Conservation (phyloP, 1,140 invertebrate species). For the Melanaphis sacchari region DNA sequence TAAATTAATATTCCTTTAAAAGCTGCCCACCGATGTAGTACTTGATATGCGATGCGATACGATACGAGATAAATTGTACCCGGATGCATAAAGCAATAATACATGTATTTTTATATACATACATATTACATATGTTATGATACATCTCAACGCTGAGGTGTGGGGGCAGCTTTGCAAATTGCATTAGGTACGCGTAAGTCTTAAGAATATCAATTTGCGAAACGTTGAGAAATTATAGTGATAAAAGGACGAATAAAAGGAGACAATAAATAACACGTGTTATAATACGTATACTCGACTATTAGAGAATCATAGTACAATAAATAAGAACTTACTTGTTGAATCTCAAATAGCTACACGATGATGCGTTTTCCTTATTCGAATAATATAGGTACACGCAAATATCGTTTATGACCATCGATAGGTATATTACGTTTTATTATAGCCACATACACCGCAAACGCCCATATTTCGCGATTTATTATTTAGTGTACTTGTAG, state of each 20-base stretch:
- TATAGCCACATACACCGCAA: too few species aligned
- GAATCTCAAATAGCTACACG: too few species aligned
- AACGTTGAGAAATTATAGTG: background rate
- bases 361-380: too few species aligned
- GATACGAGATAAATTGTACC: background rate
- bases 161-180: background rate
- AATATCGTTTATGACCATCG: too few species aligned
- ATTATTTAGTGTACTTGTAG: too few species aligned
- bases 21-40: background rate
- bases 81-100: background rate
- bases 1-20: background rate
- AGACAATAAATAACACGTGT: background rate
- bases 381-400: too few species aligned
- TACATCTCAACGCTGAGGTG: background rate
- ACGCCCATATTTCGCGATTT: too few species aligned
- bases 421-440: too few species aligned
- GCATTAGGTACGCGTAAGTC: background rate
- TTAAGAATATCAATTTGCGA: background rate
- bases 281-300: background rate
- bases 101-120: background rate
- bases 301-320: background rate
- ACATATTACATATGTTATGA: too few species aligned
- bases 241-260: background rate
- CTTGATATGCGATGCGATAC: background rate
- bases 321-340: too few species aligned